Conservation (phyloP, 2,797 vertebrate species). For the Enteromius treurensis region DNA sequence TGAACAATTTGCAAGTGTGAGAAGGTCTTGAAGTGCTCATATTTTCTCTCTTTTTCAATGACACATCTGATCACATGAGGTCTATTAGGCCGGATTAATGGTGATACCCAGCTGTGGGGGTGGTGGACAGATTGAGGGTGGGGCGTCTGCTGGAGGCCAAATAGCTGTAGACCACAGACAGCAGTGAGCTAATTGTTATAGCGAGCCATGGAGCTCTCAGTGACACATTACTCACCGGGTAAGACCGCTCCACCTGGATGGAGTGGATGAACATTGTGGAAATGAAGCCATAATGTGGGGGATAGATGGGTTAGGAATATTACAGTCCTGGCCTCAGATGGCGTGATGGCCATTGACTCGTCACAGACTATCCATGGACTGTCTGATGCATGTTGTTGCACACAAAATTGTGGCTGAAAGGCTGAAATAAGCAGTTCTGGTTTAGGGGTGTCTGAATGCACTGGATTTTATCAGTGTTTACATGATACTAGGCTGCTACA, state of each 20-base stretch:
- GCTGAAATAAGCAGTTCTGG: background rate
- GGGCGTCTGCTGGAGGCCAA: slow-evolving; percentile 1
- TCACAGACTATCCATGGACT: background rate
- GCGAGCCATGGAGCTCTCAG: slow-evolving; percentile 17
- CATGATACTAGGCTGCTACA: background rate
- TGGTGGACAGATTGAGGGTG: slow-evolving; percentile 39
- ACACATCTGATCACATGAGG: background rate
- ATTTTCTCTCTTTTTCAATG: slow-evolving; percentile 1
- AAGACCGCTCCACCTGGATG: slow-evolving; percentile 23
- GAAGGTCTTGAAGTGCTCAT: slow-evolving; percentile 12
- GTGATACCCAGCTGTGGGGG: slow-evolving; percentile 42
- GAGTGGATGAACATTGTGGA: slow-evolving; percentile 25
- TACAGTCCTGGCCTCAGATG: background rate
- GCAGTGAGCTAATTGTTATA: slow-evolving; percentile 51
- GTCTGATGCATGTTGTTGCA: background rate
- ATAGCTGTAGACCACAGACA: slow-evolving; percentile 42
- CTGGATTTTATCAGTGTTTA: background rate
- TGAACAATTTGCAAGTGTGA: background rate
- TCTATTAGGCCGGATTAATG: slow-evolving; percentile 28
- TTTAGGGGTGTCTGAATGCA: background rate
- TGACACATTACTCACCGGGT: slow-evolving; percentile 33
- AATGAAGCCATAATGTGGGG: slow-evolving; percentile 23
- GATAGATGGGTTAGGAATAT: slow-evolving; percentile 21
- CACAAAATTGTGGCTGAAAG: background rate
- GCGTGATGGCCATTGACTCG: background rate